Evolutionary conservation across 2,113 vertebrate species (phyloP), one percentile per base, ranked within the genome.

Genomic region (Corythornis cristatus): DNA sequence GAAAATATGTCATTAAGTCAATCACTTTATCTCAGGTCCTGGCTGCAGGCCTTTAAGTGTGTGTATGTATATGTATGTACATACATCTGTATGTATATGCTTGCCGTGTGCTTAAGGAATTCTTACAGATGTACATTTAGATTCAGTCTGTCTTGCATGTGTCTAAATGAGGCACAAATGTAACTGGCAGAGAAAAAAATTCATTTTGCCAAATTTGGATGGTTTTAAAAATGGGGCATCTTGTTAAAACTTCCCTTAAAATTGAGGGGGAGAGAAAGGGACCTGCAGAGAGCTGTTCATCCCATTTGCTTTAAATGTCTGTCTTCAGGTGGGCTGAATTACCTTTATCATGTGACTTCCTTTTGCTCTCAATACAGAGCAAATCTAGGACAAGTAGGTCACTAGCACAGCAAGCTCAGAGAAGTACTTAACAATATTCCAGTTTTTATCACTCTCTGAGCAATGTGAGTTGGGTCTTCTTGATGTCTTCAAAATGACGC

Each of bases 61-160:
- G 19, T 31, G 13, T 21, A 22, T 26, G 16, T 17, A 0, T 51
- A 1, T 2, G 5, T 51, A 4, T 19, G 3, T 66, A 28, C 14
- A 12, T 50, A 23, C 23, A 48, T 51, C 31, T 86, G 4, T 57
- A 5, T 53, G 13, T 60, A 17, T 1, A 4, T 40, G 21, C 83
- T 81, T 74, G 42, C 9, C 7, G 71, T 75, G 13, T 51, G 23
- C 17, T 73, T 79, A 56, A 54, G 61, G 29, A 13, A 35, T 86
- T 93, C 29, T 50, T 67, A 12, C 0, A 20, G 45, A 23, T 57
- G 82, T 58, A 8, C 8, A 28, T 66, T 81, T 56, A 42, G 28
- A 46, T 80, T 74, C 11, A 48, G 60, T 60, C 53, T 93, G 40
- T 43, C 26, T 82, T 89, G n/a, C 25, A 2, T 37, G n/a, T 25